Base-by-base conservation (phyloP, 2,113 vertebrate species). In the Chloropsis hardwickii region DNA sequence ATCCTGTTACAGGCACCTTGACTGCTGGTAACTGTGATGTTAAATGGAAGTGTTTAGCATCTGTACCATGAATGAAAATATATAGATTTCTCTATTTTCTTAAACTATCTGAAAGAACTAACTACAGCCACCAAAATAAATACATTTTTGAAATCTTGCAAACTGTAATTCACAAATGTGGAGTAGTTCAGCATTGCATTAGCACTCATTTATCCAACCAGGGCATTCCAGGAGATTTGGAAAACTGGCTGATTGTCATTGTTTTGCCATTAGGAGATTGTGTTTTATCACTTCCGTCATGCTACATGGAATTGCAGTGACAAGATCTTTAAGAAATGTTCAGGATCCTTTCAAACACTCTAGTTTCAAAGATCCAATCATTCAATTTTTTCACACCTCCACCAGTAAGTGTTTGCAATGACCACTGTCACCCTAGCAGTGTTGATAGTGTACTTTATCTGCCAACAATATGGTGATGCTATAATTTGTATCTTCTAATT, bases 71-170 rank as follows among this genome's bases (percentile, higher is more conserved):
- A 54, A 47, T 23, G 23, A 70, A 65, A 76, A 57, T 2, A 57
- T 1, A n/a, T 0, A 1, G 12, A 58, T 37, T 33, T n/a, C 33
- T 86, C 15, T 25, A 2, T 81, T 54, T 84, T 33, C 62, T 88
- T 84, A 24, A 65, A 28, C 35, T n/a, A 27, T 19, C 21, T 45
- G 39, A 51, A 81, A 39, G 39, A 82, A 90, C 27, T 42, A 73
- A 71, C 37, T 25, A 69, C 8, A 94, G 93, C 96, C 97, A 97
- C 96, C 97, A 97, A 97, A 97, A 91, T 90, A 96, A 96, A 89
- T 20, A 78, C 93, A 97, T 97, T 97, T 97, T 97, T 97, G 97
- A 97, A 94, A 92, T 67, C 82, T 95, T 89, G 94, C 95, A 89
- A 94, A 97, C 85, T 87, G 69, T 92, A 96, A 90, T 90, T 97